Conservation (phyloP, 1,140 invertebrate genomes). For the Rhynchophorus ferrugineus region DNA sequence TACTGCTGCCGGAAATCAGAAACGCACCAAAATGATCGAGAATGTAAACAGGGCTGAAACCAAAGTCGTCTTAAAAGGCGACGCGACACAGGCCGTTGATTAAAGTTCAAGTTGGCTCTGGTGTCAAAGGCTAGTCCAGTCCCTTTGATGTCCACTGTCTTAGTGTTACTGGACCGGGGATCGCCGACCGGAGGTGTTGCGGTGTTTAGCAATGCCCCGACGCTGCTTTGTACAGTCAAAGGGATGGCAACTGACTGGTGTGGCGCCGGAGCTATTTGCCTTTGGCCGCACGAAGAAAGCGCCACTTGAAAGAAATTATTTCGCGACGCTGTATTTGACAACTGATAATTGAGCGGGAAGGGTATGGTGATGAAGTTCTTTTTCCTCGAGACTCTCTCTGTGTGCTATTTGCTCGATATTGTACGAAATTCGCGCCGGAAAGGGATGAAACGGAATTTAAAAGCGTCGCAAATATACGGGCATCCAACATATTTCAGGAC, state of each 20-base stretch:
- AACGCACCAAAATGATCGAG: conserved; percentile 20
- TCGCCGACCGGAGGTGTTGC: conserved; percentile 36
- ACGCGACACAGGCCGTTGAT: conserved; percentile 38
- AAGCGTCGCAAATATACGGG: too few relatives aligned
- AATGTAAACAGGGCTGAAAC: conserved; percentile 29
- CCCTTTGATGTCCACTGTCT: conserved; percentile 40
- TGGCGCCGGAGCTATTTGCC: conserved; percentile 3
- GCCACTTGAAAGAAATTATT: conserved; percentile 33
- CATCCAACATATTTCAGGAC: too few relatives aligned
- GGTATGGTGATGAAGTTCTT: too few relatives aligned
- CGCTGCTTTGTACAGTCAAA: conserved; percentile 23
- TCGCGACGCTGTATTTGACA: conserved; percentile 10
- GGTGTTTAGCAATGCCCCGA: conserved; percentile 39
- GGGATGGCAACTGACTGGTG: not conserved
- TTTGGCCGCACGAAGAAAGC: conserved; percentile 23
- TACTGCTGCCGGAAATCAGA: conserved; percentile 25
- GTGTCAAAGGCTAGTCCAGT: conserved; percentile 38
- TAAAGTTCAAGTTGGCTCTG: conserved; percentile 37
- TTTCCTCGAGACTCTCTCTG: not conserved
- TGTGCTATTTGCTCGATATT: too few relatives aligned
- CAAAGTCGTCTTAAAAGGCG: conserved; percentile 37
- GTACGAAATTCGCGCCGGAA: too few relatives aligned
- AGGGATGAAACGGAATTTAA: too few relatives aligned
- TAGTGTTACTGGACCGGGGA: conserved; percentile 36
- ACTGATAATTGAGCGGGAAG: not conserved